Evolutionary conservation across 2,888 invertebrate species (phyloP), one percentile per base, ranked within the genome.

Genomic region (Elegia similella): DNA sequence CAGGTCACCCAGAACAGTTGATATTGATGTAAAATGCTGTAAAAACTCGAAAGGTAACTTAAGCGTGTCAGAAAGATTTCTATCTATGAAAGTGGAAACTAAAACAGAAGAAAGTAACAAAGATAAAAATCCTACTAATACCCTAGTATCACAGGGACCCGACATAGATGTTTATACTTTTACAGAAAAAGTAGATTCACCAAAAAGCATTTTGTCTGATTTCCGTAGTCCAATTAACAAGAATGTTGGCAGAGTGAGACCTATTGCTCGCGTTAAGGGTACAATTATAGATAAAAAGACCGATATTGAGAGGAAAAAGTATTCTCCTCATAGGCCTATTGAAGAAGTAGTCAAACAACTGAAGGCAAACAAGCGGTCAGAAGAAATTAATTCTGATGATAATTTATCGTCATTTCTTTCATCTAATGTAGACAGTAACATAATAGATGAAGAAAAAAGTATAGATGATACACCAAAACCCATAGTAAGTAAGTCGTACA

Each of bases 121-220:
- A 66, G 83, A 84, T n/a, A 90, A 84, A 74, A 72, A 60, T 71
- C 46, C 72, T 47, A 67, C 76, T 7, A 88, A 84, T 65, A 76
- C 82, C 57, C 72, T 88, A 52, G 76, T 88, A 38, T 81, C 86
- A 52, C 89, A 88, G 71, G 91, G 86, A 8, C 78, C 91, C 12
- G 91, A 91, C 42, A 84, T 89, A 57, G 91, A 91, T 62, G 91
- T 91, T 15, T 91, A 91, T 65, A 90, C 91, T 7, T 91, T 91
- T 67, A 85, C 91, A 3, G 91, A 91, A 70, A 91, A 91, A 65
- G 89, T 88, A 0, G 91, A 91, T 70, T 91, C 91, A 12, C 91
- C 91, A 32, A 91, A 91, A 75, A 89, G 86, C 55, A 87, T 88
- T 64, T 69, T 91, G 17, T 84, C 89, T 6, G 91, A 89, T 67